Conservation (phyloP, 1,140 invertebrate genomes). For the Aphis gossypii region DNA sequence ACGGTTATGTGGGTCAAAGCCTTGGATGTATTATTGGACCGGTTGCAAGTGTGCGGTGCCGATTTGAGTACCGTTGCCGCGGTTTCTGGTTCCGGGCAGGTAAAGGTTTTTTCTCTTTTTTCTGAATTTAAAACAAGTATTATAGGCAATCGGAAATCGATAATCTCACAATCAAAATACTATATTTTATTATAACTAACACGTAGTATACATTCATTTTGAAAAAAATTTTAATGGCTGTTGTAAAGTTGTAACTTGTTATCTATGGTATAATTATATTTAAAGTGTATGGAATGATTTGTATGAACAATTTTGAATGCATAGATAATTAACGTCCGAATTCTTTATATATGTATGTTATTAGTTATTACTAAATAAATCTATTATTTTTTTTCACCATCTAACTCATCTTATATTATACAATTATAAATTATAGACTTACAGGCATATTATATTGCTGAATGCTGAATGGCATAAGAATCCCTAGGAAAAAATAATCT, state of each 20-base stretch:
- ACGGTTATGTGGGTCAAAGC: conserved; percentile 95
- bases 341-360: not conserved
- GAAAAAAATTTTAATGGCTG: too few relatives aligned
- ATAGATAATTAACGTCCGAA: not conserved
- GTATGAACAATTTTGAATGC: not conserved
- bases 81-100: conserved; percentile 90
- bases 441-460: too few relatives aligned
- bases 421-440: too few relatives aligned
- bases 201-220: too few relatives aligned
- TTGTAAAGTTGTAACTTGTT: too few relatives aligned
- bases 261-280: not conserved
- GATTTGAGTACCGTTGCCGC: conserved; percentile 83
- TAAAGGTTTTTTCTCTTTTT: conserved; percentile 64
- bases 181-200: too few relatives aligned
- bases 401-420: too few relatives aligned
- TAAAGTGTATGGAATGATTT: not conserved
- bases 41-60: conserved; percentile 79
- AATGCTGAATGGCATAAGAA: too few relatives aligned
- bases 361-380: not conserved
- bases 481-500: too few relatives aligned
- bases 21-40: conserved; percentile 88
- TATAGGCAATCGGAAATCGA: too few relatives aligned
- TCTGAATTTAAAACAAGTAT: not conserved
- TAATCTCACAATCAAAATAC: too few relatives aligned
- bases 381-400: too few relatives aligned